Evolutionary conservation across 2,888 invertebrate genomes (phyloP).

Genomic region (Synanthedon vespiformis): DNA sequence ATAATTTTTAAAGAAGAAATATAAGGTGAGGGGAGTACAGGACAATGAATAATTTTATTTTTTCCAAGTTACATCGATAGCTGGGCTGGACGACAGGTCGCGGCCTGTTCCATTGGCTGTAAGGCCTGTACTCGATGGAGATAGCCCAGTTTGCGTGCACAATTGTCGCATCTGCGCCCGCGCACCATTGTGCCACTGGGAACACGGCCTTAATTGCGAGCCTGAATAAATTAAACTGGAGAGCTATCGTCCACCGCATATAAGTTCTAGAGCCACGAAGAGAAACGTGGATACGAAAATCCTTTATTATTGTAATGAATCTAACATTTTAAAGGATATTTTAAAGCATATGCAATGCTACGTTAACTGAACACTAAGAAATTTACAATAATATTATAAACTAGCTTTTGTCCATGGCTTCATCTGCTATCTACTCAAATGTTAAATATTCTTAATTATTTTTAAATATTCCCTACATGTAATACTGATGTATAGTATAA

Average conservation of each 20-base stretch:
- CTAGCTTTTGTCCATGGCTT: no score
- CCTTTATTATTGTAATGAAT: no score
- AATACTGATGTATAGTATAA: no score
- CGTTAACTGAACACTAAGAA: no score
- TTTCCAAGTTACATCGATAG: neutral
- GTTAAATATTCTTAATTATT: no score
- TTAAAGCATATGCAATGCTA: no score
- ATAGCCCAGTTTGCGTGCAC: slow-evolving; percentile 59
- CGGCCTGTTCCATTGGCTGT: slow-evolving; percentile 7
- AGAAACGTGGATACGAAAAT: neutral
- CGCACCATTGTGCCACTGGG: slow-evolving; percentile 54
- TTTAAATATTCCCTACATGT: no score
- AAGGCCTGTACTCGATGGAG: slow-evolving; percentile 34
- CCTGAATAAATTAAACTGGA: slow-evolving; percentile 64
- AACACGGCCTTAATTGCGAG: slow-evolving; percentile 64
- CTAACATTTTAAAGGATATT: no score
- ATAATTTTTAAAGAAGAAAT: no score
- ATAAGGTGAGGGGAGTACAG: no score
- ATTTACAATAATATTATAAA: no score
- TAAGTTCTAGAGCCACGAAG: slow-evolving; percentile 28
- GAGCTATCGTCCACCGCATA: slow-evolving; percentile 43
- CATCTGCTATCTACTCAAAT: no score
- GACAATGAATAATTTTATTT: neutral
- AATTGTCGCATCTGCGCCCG: slow-evolving; percentile 57
- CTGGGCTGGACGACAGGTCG: slow-evolving; percentile 17